Percentiles rank a stretch among this genome's conserved stretches.
These are phyloP conservation scores for Drosophila willistoni DNA, from an alignment of 1,140 invertebrate species.

Conservation along the genomic window DNA sequence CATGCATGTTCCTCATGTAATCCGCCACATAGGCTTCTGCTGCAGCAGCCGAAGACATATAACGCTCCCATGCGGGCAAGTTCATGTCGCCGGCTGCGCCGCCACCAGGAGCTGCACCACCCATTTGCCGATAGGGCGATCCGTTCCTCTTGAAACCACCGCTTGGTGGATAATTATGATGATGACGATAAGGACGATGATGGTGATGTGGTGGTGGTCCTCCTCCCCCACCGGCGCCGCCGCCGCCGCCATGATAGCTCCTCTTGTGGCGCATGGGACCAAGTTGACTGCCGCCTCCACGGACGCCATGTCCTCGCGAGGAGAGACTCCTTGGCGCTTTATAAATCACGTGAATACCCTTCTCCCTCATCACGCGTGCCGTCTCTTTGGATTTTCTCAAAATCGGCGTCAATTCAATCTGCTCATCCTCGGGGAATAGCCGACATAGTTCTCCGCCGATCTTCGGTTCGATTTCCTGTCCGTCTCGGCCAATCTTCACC, in stretches of 20 bases:
- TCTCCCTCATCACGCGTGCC: constrained; percentile 85
- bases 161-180: constrained; percentile 68
- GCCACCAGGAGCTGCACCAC: constrained; percentile 80
- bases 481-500: constrained; percentile 99
- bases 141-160: constrained; percentile 85
- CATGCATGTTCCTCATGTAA: constrained; percentile 92
- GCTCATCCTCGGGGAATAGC: constrained; percentile 96
- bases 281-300: constrained; percentile 82
- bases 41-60: constrained; percentile 85
- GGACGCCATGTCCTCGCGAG: constrained; percentile 83
- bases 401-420: constrained; percentile 95
- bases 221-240: constrained; percentile 32
- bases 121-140: constrained; percentile 84
- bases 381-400: constrained; percentile 94
- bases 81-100: constrained; percentile 83
- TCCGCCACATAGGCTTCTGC: constrained; percentile 90
- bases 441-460: constrained; percentile 97
- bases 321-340: constrained; percentile 83
- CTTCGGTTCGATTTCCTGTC: constrained; percentile 98
- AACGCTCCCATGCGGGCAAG: constrained; percentile 83
- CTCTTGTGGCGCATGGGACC: constrained; percentile 72
- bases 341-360: constrained; percentile 84
- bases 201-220: constrained; percentile 64
- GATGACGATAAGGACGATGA: constrained; percentile 74
- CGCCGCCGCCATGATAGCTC: constrained; percentile 57